Base-by-base conservation (phyloP, 2,113 vertebrate genomes). In the Morone chrysops region DNA sequence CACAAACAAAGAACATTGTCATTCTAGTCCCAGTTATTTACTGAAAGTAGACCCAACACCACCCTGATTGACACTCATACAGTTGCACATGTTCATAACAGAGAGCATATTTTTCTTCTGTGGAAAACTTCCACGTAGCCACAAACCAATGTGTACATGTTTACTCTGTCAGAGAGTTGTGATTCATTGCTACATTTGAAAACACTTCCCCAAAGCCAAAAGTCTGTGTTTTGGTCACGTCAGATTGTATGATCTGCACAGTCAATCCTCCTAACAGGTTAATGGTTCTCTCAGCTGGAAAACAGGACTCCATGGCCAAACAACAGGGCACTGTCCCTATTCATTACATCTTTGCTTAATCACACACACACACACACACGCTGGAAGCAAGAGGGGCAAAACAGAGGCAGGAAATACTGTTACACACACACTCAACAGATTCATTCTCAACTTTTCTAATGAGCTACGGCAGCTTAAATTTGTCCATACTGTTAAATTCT, bases 231-330 rank as follows among this genome's bases (percentile, higher is more conserved):
- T 59, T 25, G 53, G 10, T 76, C n/a, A 2, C 36, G 18, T 74
- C 66, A 74, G 43, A 47, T 66, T 62, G 47, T 60, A 59, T 74
- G 70, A 80, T 76, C 74, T 90, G 31, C 68, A 63, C 73, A 76
- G 51, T 84, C 65, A 43, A 66, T 78, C 53, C 62, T 41, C 12
- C 67, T 68, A 80, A 70, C 81, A 82, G 83, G 89, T 89, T 88
- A 91, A 87, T 83, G 68, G 81, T 68, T 70, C 63, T 81, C 84
- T 87, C 82, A 75, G 86, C 84, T 87, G 71, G 92, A 90, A 85
- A 85, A 66, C 60, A 48, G 59, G 73, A 18, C 66, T 74, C 40
- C 48, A 45, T 22, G 65, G 79, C 70, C 80, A 80, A 86, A 89
- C 80, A 78, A 75, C 75, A 73, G 73, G 69, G 61, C 54, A 56